phyloP scores from a whole-genome alignment of 2,797 vertebrate species.

The Sebastiscus albofasciatus region DNA sequence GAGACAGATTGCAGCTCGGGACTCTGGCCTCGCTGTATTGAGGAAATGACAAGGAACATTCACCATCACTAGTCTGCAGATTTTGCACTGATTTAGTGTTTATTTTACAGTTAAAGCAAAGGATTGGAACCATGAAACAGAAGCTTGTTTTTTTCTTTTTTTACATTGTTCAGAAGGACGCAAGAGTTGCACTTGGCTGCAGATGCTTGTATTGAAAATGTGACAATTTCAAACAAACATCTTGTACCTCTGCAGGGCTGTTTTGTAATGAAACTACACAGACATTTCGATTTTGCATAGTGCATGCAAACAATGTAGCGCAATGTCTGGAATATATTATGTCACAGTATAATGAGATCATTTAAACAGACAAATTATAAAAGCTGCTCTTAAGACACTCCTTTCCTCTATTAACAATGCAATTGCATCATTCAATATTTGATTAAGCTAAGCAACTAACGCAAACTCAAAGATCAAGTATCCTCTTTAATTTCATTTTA shows the following conservation, averaged over 20 bases:
- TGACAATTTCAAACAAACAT: conserved; percentile 29
- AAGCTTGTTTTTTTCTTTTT: conserved; percentile 10
- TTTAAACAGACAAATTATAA: conserved; percentile 21
- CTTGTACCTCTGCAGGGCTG: not conserved
- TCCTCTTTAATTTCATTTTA: conserved; percentile 42
- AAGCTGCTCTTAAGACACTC: not conserved
- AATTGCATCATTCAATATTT: conserved; percentile 14
- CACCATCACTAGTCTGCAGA: conserved; percentile 42
- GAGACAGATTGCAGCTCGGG: conserved; percentile 74
- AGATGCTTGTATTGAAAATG: not conserved
- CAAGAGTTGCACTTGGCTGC: conserved; percentile 5
- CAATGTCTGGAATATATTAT: not conserved
- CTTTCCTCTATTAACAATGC: not conserved
- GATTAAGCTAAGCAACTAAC: conserved; percentile 9
- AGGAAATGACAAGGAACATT: conserved; percentile 70
- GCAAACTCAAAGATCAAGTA: conserved; percentile 45
- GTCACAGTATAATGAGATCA: not conserved
- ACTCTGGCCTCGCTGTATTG: conserved; percentile 53
- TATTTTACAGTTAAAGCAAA: conserved; percentile 59
- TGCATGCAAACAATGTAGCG: not conserved
- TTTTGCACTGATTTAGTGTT: conserved; percentile 59
- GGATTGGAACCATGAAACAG: conserved; percentile 30
- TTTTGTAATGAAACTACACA: not conserved
- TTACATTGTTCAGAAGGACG: conserved; percentile 4
- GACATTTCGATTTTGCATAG: not conserved